Percentiles rank a stretch among this genome's conserved stretches.
phyloP scores from a whole-genome alignment of 1,140 invertebrate species.

The Ceratoteleas bidentatus region DNA sequence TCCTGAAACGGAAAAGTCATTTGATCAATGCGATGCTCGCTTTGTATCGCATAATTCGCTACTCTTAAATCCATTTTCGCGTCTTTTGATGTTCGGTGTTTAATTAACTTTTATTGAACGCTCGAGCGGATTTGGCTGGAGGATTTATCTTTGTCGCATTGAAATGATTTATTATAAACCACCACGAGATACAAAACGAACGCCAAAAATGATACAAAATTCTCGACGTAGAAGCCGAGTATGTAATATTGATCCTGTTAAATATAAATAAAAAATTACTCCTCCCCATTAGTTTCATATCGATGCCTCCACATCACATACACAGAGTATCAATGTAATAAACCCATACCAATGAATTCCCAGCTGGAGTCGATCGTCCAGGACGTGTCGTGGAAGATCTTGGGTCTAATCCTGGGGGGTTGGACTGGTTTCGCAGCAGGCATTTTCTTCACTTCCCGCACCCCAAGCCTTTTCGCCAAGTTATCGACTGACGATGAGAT shows the following conservation, averaged over 20 bases:
- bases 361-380: constrained; percentile 93
- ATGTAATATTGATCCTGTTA: no score
- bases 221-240: no score
- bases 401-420: constrained; percentile 85
- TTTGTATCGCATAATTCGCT: constrained; percentile 4
- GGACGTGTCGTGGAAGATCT: constrained; percentile 84
- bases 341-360: constrained; percentile 89
- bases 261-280: no score
- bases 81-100: constrained; percentile 5
- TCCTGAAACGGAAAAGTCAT: constrained; percentile 68
- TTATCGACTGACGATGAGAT: constrained; percentile 88
- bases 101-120: constrained; percentile 4
- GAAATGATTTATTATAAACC: no score
- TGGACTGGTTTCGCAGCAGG: constrained; percentile 87
- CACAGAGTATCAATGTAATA: background rate
- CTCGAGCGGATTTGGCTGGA: background rate
- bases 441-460: constrained; percentile 79
- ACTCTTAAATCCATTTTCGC: background rate
- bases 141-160: no score
- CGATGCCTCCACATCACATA: no score
- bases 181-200: no score
- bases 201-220: no score
- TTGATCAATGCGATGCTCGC: constrained; percentile 38
- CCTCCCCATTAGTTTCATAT: no score
- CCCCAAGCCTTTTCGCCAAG: constrained; percentile 80